These are phyloP conservation scores for Poeciliopsis paucimaculata DNA, from an alignment of 2,797 vertebrate species.

Conservation along the genomic window DNA sequence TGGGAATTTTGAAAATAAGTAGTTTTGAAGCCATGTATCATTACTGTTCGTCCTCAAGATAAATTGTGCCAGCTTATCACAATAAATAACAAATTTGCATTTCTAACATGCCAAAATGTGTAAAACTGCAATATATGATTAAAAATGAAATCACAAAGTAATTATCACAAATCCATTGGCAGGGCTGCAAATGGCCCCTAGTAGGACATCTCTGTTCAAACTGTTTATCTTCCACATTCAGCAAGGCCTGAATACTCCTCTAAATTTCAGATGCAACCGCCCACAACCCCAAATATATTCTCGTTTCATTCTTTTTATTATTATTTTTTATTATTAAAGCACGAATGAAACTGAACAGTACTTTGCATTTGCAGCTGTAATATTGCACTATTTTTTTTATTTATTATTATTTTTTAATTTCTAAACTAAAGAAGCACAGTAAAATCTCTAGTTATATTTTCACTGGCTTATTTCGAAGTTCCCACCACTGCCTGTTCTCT, in stretches of 20 bases:
- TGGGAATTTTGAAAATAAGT: background rate
- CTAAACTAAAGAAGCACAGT: background rate
- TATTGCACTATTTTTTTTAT: background rate
- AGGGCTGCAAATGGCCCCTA: background rate
- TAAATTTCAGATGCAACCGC: background rate
- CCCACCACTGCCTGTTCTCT: background rate
- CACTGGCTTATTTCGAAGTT: background rate
- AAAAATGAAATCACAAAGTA: background rate
- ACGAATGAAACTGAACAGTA: background rate
- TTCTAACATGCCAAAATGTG: background rate
- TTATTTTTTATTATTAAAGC: background rate
- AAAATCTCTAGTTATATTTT: background rate
- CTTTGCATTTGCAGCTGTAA: background rate
- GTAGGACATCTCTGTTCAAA: background rate
- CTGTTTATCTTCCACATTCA: background rate
- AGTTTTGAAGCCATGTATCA: background rate
- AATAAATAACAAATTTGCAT: background rate
- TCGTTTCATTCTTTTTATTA: background rate
- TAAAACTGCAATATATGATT: background rate
- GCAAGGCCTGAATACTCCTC: background rate
- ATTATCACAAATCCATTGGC: background rate
- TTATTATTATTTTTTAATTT: background rate
- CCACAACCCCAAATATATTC: background rate
- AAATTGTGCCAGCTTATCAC: background rate
- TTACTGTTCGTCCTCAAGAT: background rate